Conservation (phyloP, 2,797 vertebrate species). For the Platalea minor region DNA sequence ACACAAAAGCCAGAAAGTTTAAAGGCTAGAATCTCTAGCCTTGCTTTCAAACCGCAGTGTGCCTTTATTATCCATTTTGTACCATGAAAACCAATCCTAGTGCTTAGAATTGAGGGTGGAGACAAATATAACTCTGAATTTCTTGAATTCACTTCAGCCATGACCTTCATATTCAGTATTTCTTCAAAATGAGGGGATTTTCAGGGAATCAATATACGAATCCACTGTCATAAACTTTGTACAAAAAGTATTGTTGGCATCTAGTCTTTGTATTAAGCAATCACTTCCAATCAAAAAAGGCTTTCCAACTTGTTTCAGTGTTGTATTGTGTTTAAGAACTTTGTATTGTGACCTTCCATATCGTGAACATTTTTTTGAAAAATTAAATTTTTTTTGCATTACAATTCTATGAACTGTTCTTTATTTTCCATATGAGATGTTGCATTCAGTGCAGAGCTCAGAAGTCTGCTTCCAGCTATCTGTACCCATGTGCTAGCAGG, state of each 20-base stretch:
- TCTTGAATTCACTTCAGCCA: neutral
- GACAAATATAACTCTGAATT: neutral
- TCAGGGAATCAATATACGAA: neutral
- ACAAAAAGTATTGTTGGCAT: neutral
- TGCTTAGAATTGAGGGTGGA: slow-evolving; percentile 4
- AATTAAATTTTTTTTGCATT: slow-evolving; percentile 69
- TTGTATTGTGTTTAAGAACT: slow-evolving; percentile 36
- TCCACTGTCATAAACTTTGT: slow-evolving; percentile 18
- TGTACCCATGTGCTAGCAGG: neutral
- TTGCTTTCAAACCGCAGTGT: slow-evolving; percentile 47
- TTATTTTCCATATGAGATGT: neutral
- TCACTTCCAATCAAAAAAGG: slow-evolving; percentile 5
- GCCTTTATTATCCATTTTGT: slow-evolving; percentile 54
- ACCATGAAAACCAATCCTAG: neutral
- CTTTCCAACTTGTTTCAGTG: slow-evolving; percentile 41
- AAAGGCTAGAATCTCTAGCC: slow-evolving; percentile 27
- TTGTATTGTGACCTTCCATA: slow-evolving; percentile 50
- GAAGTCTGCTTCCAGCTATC: neutral
- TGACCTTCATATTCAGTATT: slow-evolving; percentile 19
- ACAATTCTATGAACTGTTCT: slow-evolving; percentile 50
- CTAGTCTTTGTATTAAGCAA: slow-evolving; percentile 48
- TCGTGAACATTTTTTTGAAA: slow-evolving; percentile 3
- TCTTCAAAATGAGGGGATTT: slow-evolving; percentile 16
- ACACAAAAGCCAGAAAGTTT: neutral
- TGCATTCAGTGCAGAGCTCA: neutral